Evolutionary conservation across 2,113 vertebrate species (phyloP).

Genomic region (Rhabdornis inornatus): DNA sequence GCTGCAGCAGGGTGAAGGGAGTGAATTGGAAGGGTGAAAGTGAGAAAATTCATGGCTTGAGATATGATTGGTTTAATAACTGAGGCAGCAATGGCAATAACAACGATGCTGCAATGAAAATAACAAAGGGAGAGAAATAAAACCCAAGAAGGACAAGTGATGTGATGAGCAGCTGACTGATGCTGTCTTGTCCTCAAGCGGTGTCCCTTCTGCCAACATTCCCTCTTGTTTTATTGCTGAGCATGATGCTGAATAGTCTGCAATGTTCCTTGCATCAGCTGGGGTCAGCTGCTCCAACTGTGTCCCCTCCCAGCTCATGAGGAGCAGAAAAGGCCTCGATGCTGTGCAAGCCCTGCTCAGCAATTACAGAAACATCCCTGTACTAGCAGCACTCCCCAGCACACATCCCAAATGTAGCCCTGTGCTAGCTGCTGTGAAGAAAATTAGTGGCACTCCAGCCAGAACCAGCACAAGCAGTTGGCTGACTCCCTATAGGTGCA

Average conservation of each 20-base stretch:
- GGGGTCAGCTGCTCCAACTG: background rate
- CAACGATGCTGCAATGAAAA: fast-evolving
- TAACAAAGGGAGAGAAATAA: background rate
- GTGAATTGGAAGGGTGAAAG: background rate
- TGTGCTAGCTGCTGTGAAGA: background rate
- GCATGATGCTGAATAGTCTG: background rate
- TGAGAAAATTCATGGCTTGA: background rate
- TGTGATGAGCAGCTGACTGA: background rate
- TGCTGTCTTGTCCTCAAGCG: background rate
- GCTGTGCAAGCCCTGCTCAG: background rate
- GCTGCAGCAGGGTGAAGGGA: background rate
- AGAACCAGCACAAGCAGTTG: background rate
- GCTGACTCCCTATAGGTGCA: background rate
- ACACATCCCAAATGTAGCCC: background rate
- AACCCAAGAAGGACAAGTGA: background rate
- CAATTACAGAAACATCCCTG: background rate
- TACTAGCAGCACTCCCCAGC: background rate
- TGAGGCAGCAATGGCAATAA: background rate
- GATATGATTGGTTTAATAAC: background rate
- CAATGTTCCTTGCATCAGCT: background rate
- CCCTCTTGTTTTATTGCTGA: background rate
- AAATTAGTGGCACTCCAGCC: background rate
- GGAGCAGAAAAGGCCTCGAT: background rate
- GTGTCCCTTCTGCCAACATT: background rate
- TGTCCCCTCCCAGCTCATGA: background rate